These are phyloP conservation scores for Noturus placidus DNA, from an alignment of 2,113 vertebrate genomes.

Conservation along the genomic window DNA sequence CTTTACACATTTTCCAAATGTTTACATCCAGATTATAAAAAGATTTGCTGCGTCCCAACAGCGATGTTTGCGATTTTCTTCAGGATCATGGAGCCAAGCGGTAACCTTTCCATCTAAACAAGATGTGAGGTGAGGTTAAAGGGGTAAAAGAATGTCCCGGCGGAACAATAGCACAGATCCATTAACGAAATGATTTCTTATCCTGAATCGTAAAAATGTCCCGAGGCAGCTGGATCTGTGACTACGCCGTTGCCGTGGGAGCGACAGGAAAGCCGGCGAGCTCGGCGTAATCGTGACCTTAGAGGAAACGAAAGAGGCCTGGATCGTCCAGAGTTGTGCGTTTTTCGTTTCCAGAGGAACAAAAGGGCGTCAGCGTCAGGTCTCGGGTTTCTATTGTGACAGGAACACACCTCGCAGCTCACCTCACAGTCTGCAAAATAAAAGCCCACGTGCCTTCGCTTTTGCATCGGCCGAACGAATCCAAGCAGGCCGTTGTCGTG, in stretches of 20 bases:
- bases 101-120: not conserved
- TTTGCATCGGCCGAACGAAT: not conserved
- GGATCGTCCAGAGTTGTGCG: not conserved
- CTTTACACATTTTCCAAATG: not conserved
- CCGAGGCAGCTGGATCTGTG: not conserved
- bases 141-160: not conserved
- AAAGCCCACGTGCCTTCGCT: slow-evolving; percentile 7
- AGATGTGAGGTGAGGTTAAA: not conserved
- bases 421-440: not conserved
- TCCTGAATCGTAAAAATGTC: not conserved
- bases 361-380: slow-evolving; percentile 1
- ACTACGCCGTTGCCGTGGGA: slow-evolving; percentile 3
- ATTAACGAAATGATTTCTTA: slow-evolving; percentile 18
- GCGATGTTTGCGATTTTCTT: not conserved
- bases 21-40: not conserved
- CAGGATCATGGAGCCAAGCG: not conserved
- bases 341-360: slow-evolving; percentile 35
- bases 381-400: slow-evolving; percentile 20
- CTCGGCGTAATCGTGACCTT: slow-evolving; percentile 21
- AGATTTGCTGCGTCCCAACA: not conserved
- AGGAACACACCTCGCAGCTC: slow-evolving; percentile 7
- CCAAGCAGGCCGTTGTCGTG: not conserved
- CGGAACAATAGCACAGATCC: not conserved
- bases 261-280: slow-evolving; percentile 3
- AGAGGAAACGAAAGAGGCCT: slow-evolving; percentile 32